Conservation (phyloP, 2,797 vertebrate species). For the Xiphorhynchus erythropygius region DNA sequence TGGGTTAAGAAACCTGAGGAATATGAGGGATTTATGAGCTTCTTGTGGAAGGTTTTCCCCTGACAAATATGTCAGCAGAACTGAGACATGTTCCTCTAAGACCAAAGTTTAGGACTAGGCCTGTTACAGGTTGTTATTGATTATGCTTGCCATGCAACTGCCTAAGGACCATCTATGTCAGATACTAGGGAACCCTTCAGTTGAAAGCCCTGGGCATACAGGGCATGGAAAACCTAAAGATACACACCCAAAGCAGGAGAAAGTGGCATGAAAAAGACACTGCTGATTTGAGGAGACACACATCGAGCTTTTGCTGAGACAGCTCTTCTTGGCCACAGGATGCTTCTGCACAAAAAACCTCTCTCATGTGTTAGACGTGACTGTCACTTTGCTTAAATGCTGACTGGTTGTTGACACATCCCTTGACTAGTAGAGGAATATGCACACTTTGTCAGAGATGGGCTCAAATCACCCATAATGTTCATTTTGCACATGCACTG, state of each 20-base stretch:
- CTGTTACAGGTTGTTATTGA: background rate
- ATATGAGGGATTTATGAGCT: conserved; percentile 10
- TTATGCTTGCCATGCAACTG: background rate
- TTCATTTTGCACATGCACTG: background rate
- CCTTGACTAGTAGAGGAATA: background rate
- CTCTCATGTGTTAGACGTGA: background rate
- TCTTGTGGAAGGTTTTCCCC: background rate
- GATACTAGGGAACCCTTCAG: background rate
- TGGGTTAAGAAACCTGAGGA: background rate
- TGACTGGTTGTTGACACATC: background rate
- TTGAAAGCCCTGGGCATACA: background rate
- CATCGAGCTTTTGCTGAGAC: background rate
- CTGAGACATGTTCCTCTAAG: background rate
- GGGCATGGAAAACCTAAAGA: background rate
- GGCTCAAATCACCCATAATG: background rate
- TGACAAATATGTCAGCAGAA: background rate
- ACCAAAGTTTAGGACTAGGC: background rate
- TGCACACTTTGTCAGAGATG: background rate
- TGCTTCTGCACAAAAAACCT: background rate
- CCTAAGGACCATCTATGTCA: background rate
- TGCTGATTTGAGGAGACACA: background rate
- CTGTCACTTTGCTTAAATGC: background rate
- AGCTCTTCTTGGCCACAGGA: background rate
- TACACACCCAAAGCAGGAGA: background rate
- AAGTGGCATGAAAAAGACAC: background rate